Conservation (phyloP, 1,140 invertebrate species). For the Hylaeus volcanicus region DNA sequence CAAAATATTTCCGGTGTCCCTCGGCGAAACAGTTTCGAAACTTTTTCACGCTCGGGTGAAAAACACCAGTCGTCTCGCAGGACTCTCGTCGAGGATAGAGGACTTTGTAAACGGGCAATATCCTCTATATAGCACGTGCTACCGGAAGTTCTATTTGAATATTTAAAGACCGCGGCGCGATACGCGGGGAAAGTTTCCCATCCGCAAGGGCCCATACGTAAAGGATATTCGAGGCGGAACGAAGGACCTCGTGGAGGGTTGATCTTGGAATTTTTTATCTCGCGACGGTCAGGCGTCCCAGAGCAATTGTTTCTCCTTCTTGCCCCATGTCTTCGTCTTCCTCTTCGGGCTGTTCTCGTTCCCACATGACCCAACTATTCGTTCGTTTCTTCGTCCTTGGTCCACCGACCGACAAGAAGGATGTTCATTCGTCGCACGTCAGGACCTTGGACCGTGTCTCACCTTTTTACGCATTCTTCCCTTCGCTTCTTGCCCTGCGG, state of each 20-base stretch:
- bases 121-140: constrained; percentile 31
- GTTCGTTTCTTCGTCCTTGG: constrained; percentile 29
- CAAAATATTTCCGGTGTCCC: not conserved
- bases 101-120: constrained; percentile 41
- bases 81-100: constrained; percentile 5
- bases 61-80: constrained; percentile 10
- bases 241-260: constrained; percentile 42
- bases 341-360: constrained; percentile 4
- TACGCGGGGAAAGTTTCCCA: constrained; percentile 29
- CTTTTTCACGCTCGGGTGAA: constrained; percentile 10
- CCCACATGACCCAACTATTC: not conserved
- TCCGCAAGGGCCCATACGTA: constrained; percentile 23
- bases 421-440: constrained; percentile 68
- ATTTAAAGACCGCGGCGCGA: constrained; percentile 65
- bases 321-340: not conserved
- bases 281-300: constrained; percentile 51
- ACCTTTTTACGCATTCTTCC: constrained; percentile 57
- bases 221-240: constrained; percentile 34
- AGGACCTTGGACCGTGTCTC: constrained; percentile 62
- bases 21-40: not conserved
- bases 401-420: constrained; percentile 27
- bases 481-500: not conserved
- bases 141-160: constrained; percentile 62
- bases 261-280: constrained; percentile 60
- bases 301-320: constrained; percentile 59